Evolutionary conservation across 2,888 invertebrate species (phyloP).

Genomic region (Drosophila demipolita): DNA sequence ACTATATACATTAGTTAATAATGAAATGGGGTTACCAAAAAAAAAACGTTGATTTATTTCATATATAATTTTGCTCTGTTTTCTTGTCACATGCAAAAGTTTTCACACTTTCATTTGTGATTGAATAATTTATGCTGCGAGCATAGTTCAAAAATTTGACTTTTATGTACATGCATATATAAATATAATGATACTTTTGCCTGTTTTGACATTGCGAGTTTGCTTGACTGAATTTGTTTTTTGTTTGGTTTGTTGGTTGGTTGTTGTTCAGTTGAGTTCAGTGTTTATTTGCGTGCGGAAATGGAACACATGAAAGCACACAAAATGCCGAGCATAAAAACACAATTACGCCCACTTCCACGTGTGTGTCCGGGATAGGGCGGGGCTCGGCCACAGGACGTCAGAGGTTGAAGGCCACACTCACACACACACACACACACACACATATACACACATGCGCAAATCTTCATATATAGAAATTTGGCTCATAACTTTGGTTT

Average conservation of each 20-base stretch:
- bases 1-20: not conserved
- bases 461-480: conserved; percentile 44
- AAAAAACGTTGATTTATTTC: not conserved
- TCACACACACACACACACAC: conserved; percentile 23
- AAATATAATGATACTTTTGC: conserved; percentile 20
- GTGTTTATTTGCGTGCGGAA: conserved; percentile 77
- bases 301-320: conserved; percentile 75
- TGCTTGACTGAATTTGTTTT: conserved; percentile 7
- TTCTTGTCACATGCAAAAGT: not conserved
- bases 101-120: not conserved
- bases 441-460: conserved; percentile 13
- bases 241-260: not conserved
- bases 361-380: not conserved
- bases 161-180: not conserved
- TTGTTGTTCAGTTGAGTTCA: conserved; percentile 10
- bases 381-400: not conserved
- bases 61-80: not conserved
- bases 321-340: conserved; percentile 74
- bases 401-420: conserved; percentile 25
- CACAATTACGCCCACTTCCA: conserved; percentile 78
- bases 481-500: conserved; percentile 55
- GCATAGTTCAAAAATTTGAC: conserved; percentile 10
- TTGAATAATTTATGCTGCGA: conserved; percentile 22
- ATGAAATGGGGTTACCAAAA: not conserved
- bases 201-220: conserved; percentile 23